These are phyloP conservation scores for Halyomorpha halys DNA, from an alignment of 1,140 invertebrate genomes.

Conservation along the genomic window DNA sequence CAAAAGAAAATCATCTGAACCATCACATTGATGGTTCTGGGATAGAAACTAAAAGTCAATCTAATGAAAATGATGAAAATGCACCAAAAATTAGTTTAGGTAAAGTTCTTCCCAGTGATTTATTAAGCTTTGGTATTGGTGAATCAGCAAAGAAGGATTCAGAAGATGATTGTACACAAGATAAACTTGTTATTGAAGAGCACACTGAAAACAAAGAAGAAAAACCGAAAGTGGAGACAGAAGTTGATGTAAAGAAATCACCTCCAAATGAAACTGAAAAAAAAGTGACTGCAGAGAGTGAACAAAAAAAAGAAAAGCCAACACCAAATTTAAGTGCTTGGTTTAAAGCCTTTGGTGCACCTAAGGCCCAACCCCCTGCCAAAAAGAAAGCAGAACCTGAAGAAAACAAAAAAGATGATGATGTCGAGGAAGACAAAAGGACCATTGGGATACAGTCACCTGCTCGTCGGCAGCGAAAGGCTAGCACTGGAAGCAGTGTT, in stretches of 20 bases:
- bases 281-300: conserved; percentile 35
- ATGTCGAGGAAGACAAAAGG: conserved; percentile 30
- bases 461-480: conserved; percentile 46
- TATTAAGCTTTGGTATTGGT: conserved; percentile 32
- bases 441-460: conserved; percentile 35
- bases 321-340: conserved; percentile 80
- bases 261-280: conserved; percentile 27
- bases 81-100: conserved; percentile 70
- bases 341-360: conserved; percentile 81
- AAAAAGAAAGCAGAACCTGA: conserved; percentile 34
- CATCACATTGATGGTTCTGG: conserved; percentile 16
- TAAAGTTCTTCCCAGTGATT: conserved; percentile 55
- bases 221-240: conserved; percentile 31
- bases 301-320: conserved; percentile 47
- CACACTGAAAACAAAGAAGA: conserved; percentile 36
- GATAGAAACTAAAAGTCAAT: conserved; percentile 43
- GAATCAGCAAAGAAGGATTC: conserved; percentile 26
- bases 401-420: not conserved
- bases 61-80: conserved; percentile 46
- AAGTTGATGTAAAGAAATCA: conserved; percentile 23
- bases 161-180: conserved; percentile 27
- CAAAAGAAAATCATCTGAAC: conserved; percentile 34
- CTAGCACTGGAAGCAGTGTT: conserved; percentile 58
- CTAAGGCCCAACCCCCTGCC: conserved; percentile 41
- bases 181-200: conserved; percentile 25